Conservation (phyloP, 2,113 vertebrate species). For the Paramormyrops kingsleyae region DNA sequence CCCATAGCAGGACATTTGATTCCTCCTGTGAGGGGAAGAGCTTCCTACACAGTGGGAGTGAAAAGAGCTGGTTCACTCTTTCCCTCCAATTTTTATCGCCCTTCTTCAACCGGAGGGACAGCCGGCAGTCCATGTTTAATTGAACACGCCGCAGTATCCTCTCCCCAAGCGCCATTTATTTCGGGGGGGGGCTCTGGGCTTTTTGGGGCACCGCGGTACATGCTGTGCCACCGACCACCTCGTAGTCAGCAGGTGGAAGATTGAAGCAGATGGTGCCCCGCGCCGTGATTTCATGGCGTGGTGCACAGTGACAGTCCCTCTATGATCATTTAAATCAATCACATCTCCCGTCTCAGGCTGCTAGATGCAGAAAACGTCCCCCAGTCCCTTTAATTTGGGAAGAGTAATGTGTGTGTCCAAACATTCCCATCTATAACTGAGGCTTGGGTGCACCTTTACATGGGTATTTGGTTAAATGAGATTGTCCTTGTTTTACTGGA, state of each 20-base stretch:
- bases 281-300: conserved; percentile 22
- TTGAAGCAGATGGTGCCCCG: conserved; percentile 46
- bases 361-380: not conserved
- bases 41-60: not conserved
- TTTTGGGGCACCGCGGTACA: not conserved
- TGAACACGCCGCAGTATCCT: conserved; percentile 8
- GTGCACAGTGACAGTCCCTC: conserved; percentile 22
- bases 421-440: not conserved
- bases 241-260: conserved; percentile 39
- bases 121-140: conserved; percentile 21
- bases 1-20: not conserved
- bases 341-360: not conserved
- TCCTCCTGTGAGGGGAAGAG: not conserved
- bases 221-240: conserved; percentile 34
- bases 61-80: not conserved
- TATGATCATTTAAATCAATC: conserved; percentile 30
- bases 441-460: not conserved
- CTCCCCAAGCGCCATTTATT: not conserved
- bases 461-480: not conserved
- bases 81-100: not conserved
- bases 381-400: not conserved
- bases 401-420: conserved; percentile 1
- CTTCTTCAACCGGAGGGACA: not conserved
- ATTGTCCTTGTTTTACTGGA: conserved; percentile 1
- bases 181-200: conserved; percentile 16